Conservation (phyloP, 2,888 invertebrate species). For the Ochropleura leucogaster region DNA sequence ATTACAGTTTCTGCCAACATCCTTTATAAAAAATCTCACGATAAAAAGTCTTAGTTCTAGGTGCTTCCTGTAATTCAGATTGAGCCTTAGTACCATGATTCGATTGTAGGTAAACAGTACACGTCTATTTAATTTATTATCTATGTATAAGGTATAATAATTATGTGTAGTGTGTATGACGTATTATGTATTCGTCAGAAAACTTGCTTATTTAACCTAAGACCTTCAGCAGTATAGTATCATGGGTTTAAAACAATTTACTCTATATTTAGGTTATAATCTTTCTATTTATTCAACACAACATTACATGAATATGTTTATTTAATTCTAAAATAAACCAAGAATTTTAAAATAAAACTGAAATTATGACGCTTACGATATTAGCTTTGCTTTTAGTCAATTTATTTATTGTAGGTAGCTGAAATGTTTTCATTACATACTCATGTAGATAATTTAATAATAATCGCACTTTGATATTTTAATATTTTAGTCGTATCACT, state of each 20-base stretch:
- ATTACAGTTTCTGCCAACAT: constrained; percentile 1
- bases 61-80: constrained; percentile 30
- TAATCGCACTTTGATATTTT: constrained; percentile 46
- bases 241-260: constrained; percentile 1
- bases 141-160: constrained; percentile 14
- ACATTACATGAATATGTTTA: neutral
- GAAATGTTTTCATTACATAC: constrained; percentile 23
- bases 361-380: constrained; percentile 22
- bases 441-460: constrained; percentile 45
- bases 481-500: constrained; percentile 57
- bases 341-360: neutral
- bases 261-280: constrained; percentile 9
- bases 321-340: neutral
- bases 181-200: constrained; percentile 13
- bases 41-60: constrained; percentile 28
- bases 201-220: constrained; percentile 50
- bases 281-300: constrained; percentile 1
- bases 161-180: constrained; percentile 21
- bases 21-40: constrained; percentile 12
- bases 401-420: constrained; percentile 23
- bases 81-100: constrained; percentile 17
- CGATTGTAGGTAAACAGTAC: constrained; percentile 8
- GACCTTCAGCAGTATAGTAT: constrained; percentile 35
- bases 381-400: constrained; percentile 53
- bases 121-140: constrained; percentile 26